Percentiles rank a stretch among this genome's conserved stretches.
Evolutionary conservation across 2,797 vertebrate genomes (phyloP).

Genomic region (Aotus griseimembra): DNA sequence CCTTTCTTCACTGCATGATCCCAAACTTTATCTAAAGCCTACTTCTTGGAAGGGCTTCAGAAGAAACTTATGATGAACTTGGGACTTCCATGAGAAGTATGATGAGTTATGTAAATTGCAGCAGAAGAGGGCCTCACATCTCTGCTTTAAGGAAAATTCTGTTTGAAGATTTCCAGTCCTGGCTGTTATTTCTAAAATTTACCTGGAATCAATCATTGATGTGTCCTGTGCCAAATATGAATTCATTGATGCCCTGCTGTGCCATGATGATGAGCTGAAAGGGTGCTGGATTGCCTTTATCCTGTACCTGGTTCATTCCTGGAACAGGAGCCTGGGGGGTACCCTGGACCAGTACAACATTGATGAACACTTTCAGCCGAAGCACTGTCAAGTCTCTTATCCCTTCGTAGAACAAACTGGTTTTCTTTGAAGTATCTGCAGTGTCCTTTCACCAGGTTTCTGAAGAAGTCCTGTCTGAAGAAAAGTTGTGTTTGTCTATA

Average conservation of each 20-base stretch:
- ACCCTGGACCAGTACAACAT: slow-evolving; percentile 91
- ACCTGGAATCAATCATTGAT: slow-evolving; percentile 93
- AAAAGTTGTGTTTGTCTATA: slow-evolving; percentile 93
- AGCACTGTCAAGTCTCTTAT: slow-evolving; percentile 91
- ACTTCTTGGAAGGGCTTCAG: background rate
- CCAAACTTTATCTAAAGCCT: background rate
- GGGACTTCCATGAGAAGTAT: background rate
- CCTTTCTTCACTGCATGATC: background rate
- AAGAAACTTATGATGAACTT: background rate
- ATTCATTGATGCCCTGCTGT: slow-evolving; percentile 94
- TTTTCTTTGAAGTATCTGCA: slow-evolving; percentile 98
- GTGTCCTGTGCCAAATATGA: slow-evolving; percentile 96
- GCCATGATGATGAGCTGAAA: slow-evolving; percentile 97
- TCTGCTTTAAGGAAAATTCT: slow-evolving; percentile 87
- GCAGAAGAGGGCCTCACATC: background rate
- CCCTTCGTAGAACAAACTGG: slow-evolving; percentile 93
- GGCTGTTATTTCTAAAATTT: slow-evolving; percentile 91
- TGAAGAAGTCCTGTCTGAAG: slow-evolving; percentile 92
- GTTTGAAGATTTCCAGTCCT: slow-evolving; percentile 91
- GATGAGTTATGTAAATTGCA: background rate
- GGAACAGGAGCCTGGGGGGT: slow-evolving; percentile 91
- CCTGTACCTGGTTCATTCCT: slow-evolving; percentile 94
- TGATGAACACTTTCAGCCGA: slow-evolving; percentile 91
- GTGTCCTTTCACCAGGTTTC: slow-evolving; percentile 98
- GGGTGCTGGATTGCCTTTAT: slow-evolving; percentile 96